Base-by-base conservation (phyloP, 2,797 vertebrate species). In the Syngnathus rostellatus region DNA sequence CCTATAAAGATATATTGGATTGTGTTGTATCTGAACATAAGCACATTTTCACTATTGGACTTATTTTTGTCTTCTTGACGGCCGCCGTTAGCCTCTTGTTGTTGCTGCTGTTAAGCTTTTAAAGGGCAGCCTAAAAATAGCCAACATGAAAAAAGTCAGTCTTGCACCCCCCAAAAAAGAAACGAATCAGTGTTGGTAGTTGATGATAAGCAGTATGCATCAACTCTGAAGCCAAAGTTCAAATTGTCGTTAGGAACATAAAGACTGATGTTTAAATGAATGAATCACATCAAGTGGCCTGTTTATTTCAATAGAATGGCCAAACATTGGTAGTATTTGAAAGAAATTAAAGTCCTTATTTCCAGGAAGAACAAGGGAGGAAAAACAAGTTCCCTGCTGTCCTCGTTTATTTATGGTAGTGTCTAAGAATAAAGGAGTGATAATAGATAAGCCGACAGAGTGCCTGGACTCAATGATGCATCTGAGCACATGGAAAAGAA, bases 61-160 rank as follows among this genome's bases (percentile, higher is more conserved):
- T 21, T 21, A 51, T 51, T 51, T 51, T 51, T 51, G 50, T 51
- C 50, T 51, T 21, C n/a, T n/a, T 51, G 21, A 51, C 9, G 17
- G n/a, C n/a, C 8, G 9, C 48, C 48, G 2, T n/a, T 50, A 8
- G 14, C 1, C 1, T 16, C 19, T 50, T 50, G 1, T 21, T 51
- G 50, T n/a, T 51, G n/a, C 50, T 51, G n/a, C n/a, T 51, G 50
- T 9, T 9, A 51, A 21, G n/a, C n/a, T 51, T 51, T n/a, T 10
- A 51, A 51, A 51, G 50, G 50, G 50, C n/a, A 51, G n/a, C 50
- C 50, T 51, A 51, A 51, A 51, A 51, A 51, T 51, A 51, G n/a
- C 50, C 2, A 7, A 21, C n/a, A 51, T 37, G 38, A 57, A 54
- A 21, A 53, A 53, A 55, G 14, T 51, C 50, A 51, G n/a, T 50